Conservation (phyloP, 2,797 vertebrate species). For the Gadopsis bispinosus region DNA sequence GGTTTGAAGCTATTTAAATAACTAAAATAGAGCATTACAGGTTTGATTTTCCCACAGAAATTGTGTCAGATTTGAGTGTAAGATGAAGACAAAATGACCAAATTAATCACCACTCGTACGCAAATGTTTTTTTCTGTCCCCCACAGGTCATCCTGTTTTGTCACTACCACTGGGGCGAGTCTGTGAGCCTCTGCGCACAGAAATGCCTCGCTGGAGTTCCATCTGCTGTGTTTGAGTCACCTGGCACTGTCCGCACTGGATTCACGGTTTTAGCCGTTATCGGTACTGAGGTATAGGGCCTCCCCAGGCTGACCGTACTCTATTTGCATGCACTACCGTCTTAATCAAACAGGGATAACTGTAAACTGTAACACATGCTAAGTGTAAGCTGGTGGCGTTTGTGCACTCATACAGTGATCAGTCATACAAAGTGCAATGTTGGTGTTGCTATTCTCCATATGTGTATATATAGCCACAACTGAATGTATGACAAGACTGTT, state of each 20-base stretch:
- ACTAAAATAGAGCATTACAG: not conserved
- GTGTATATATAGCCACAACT: not conserved
- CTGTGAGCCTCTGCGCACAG: conserved; percentile 13
- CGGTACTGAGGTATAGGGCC: not conserved
- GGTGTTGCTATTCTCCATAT: not conserved
- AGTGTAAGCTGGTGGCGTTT: conserved; percentile 8
- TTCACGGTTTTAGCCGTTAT: conserved; percentile 41
- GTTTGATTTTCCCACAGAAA: not conserved
- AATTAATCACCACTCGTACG: not conserved
- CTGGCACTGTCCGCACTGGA: conserved; percentile 13
- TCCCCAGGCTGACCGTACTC: conserved; percentile 19
- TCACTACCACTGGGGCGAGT: not conserved
- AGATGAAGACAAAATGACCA: not conserved
- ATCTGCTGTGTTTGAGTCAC: conserved; percentile 28
- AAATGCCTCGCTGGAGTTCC: conserved; percentile 23
- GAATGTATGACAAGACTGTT: not conserved
- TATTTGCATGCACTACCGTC: conserved; percentile 59
- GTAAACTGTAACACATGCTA: conserved; percentile 1
- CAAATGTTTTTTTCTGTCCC: not conserved
- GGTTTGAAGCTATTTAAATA: not conserved
- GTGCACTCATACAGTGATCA: not conserved
- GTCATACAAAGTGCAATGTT: not conserved
- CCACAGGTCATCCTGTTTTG: conserved; percentile 40
- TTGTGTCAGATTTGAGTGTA: not conserved
- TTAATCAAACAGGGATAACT: conserved; percentile 49